These are phyloP conservation scores for Drosophila greeni DNA, from an alignment of 2,888 invertebrate genomes.

Conservation along the genomic window DNA sequence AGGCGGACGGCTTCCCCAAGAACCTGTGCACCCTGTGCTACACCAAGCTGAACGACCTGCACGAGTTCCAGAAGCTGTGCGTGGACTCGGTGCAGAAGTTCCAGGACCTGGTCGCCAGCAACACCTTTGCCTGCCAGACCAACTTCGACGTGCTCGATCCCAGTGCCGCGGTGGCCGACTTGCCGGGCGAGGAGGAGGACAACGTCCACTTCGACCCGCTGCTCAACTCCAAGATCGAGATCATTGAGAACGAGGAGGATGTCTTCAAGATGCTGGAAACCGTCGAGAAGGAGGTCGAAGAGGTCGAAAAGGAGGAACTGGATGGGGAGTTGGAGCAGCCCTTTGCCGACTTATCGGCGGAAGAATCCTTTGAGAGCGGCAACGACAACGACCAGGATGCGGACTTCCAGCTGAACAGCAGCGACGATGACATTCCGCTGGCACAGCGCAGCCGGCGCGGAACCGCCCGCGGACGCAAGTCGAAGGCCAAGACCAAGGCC, in stretches of 20 bases:
- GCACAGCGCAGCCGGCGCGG: constrained; percentile 51
- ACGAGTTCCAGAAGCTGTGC: constrained; percentile 74
- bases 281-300: constrained; percentile 68
- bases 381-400: constrained; percentile 55
- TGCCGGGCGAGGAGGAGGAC: constrained; percentile 66
- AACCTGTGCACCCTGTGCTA: constrained; percentile 70
- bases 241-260: constrained; percentile 74
- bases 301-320: constrained; percentile 61
- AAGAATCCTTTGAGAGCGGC: constrained; percentile 41
- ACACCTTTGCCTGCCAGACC: constrained; percentile 35
- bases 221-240: constrained; percentile 70
- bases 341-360: constrained; percentile 22
- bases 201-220: constrained; percentile 70
- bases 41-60: constrained; percentile 67
- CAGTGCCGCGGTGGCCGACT: constrained; percentile 31
- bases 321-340: constrained; percentile 32
- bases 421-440: constrained; percentile 69
- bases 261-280: constrained; percentile 75
- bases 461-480: constrained; percentile 16
- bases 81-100: constrained; percentile 68
- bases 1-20: constrained; percentile 73
- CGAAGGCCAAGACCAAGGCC: constrained; percentile 18
- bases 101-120: constrained; percentile 59
- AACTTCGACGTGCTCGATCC: constrained; percentile 60
- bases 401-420: constrained; percentile 56